Conservation (phyloP, 2,797 vertebrate species). For the Neosalanx taihuensis region DNA sequence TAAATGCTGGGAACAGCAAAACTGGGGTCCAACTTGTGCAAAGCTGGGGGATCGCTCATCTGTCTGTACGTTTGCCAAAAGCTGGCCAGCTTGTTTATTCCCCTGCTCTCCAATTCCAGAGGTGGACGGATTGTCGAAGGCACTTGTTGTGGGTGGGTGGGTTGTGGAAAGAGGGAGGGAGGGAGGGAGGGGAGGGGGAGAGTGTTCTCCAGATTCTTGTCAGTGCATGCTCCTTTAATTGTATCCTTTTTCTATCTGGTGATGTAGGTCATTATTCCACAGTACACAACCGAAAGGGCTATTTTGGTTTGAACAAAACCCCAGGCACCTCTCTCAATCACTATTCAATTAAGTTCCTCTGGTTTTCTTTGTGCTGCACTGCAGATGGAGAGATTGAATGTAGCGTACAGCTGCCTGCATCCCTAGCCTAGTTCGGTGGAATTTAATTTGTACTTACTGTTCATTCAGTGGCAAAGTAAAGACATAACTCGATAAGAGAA, state of each 20-base stretch:
- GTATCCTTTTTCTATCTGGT: constrained; percentile 31
- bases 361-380: constrained; percentile 37
- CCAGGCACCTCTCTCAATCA: constrained; percentile 28
- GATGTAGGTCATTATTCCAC: constrained; percentile 38
- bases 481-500: constrained; percentile 33
- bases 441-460: constrained; percentile 40
- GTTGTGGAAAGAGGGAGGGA: neutral
- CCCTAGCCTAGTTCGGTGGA: constrained; percentile 19
- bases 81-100: too few relatives aligned
- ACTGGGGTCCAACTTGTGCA: neutral
- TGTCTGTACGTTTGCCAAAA: constrained; percentile 6
- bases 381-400: constrained; percentile 37
- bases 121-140: neutral
- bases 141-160: too few relatives aligned
- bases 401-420: constrained; percentile 39
- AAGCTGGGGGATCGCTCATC: neutral
- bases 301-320: constrained; percentile 34
- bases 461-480: constrained; percentile 26
- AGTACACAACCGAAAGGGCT: constrained; percentile 30
- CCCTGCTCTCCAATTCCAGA: neutral
- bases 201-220: constrained; percentile 29
- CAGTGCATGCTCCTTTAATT: constrained; percentile 39
- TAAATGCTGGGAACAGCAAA: constrained; percentile 5
- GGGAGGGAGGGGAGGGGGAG: constrained; percentile 4
- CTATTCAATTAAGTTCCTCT: constrained; percentile 47